Evolutionary conservation across 2,113 vertebrate genomes (phyloP).

Genomic region (Pardalotus punctatus): DNA sequence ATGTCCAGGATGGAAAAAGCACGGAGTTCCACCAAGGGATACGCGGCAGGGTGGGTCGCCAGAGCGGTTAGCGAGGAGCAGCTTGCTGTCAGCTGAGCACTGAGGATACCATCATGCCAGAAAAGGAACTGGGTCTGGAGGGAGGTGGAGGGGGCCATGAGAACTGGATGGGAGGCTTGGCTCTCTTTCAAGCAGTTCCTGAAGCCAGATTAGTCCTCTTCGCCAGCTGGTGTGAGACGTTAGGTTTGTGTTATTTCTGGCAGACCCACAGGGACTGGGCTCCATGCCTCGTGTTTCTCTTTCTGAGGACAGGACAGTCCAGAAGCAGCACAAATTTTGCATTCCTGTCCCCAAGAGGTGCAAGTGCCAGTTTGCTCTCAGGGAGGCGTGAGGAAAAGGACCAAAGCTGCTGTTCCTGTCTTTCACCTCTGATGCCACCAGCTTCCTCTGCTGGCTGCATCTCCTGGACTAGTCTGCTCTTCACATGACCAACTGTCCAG

Average conservation of each 20-base stretch:
- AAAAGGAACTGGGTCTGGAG: slow-evolving; percentile 20
- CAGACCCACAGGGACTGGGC: neutral
- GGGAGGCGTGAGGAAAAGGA: neutral
- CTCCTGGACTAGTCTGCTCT: neutral
- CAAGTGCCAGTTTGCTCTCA: neutral
- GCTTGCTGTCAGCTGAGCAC: neutral
- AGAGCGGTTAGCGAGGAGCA: neutral
- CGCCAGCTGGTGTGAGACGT: slow-evolving; percentile 38
- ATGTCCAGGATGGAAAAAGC: neutral
- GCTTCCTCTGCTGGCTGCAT: neutral
- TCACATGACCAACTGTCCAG: neutral
- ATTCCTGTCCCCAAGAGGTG: neutral
- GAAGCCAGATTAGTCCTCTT: slow-evolving; percentile 35
- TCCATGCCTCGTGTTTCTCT: slow-evolving; percentile 12
- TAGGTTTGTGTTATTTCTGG: slow-evolving; percentile 63
- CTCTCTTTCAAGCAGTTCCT: slow-evolving; percentile 26
- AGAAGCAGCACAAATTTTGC: neutral
- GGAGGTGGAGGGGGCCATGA: slow-evolving; percentile 12
- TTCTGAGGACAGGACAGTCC: neutral
- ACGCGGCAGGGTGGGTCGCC: fast-evolving
- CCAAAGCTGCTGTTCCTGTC: neutral
- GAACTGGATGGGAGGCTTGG: slow-evolving; percentile 53
- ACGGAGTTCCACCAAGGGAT: neutral
- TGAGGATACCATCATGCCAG: neutral
- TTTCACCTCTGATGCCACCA: neutral